Conservation (phyloP, 1,140 invertebrate species). For the Akabosia matsudoensis region DNA sequence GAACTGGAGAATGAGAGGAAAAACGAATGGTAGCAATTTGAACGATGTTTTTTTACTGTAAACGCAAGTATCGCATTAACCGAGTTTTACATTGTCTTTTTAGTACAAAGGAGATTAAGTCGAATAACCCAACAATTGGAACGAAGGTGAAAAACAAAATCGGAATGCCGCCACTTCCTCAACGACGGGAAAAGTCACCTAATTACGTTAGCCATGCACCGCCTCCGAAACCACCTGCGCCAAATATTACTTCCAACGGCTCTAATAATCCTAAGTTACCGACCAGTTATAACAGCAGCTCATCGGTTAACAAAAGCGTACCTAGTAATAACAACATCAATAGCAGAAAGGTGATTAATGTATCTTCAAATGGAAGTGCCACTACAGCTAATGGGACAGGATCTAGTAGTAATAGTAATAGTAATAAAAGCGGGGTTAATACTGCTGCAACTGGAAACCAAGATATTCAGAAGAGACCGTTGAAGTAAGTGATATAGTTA, state of each 20-base stretch:
- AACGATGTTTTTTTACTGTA: constrained; percentile 14
- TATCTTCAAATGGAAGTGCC: background rate
- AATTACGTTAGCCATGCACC: constrained; percentile 2
- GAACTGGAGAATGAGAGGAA: constrained; percentile 83
- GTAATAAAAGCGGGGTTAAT: background rate
- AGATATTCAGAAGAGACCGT: constrained; percentile 33
- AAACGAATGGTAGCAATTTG: constrained; percentile 90
- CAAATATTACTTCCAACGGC: background rate
- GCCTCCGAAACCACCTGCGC: background rate
- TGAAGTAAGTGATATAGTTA: constrained; percentile 23
- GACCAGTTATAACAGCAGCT: background rate
- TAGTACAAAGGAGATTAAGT: constrained; percentile 86
- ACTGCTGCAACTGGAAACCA: background rate
- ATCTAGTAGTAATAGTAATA: background rate
- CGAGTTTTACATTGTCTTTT: constrained; percentile 48
- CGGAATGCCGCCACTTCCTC: constrained; percentile 48
- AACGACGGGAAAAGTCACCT: constrained; percentile 49
- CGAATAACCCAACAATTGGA: constrained; percentile 80
- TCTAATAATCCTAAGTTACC: constrained; percentile 12
- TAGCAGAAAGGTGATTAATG: background rate
- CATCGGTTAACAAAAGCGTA: background rate
- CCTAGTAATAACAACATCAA: background rate
- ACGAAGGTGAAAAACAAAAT: constrained; percentile 71
- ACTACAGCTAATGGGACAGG: background rate
- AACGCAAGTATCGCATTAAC: background rate